A percentile compares a stretch with the other conserved stretches of the same genome.
Conservation (phyloP, 2,797 vertebrate genomes). For the Pantherophis alleghaniensis region DNA sequence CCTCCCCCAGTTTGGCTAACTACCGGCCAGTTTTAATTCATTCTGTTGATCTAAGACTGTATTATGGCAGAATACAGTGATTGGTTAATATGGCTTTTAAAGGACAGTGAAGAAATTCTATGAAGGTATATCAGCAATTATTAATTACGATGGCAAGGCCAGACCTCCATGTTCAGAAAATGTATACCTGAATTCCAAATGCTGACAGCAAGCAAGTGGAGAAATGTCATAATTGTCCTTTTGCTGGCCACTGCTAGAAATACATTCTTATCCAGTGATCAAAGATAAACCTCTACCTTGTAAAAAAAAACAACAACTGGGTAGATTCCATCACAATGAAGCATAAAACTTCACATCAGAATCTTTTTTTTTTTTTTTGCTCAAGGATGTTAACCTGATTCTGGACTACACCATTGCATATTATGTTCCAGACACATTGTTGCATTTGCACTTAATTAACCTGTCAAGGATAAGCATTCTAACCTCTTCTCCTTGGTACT, state of each 20-base stretch:
- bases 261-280: background rate
- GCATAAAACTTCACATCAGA: background rate
- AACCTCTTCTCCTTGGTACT: background rate
- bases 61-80: background rate
- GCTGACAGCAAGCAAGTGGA: background rate
- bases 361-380: background rate
- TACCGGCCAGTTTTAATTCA: background rate
- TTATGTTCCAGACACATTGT: background rate
- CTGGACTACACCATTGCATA: background rate
- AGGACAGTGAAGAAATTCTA: background rate
- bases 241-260: background rate
- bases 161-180: background rate
- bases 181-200: background rate
- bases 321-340: background rate
- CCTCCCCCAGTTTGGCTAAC: background rate
- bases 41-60: background rate
- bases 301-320: background rate
- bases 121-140: background rate
- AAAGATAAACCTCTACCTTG: background rate
- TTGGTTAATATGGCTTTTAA: background rate
- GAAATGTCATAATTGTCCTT: background rate
- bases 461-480: background rate
- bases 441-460: background rate
- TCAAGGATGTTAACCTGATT: background rate
- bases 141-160: background rate